These are phyloP conservation scores for Phaenicophaeus curvirostris DNA, from an alignment of 2,797 vertebrate genomes.

Conservation along the genomic window DNA sequence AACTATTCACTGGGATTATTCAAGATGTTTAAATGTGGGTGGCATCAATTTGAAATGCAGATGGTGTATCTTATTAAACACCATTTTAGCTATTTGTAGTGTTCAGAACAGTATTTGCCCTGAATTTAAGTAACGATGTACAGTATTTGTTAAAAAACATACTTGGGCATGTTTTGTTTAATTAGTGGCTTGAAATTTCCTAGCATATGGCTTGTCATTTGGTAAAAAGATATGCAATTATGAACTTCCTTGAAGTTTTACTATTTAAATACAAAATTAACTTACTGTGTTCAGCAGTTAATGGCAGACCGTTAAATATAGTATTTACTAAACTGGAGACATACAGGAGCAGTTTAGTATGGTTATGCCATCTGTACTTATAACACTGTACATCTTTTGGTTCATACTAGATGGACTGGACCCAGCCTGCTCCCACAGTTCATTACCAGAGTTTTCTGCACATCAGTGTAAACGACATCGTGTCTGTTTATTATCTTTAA, in stretches of 20 bases:
- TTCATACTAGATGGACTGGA: background rate
- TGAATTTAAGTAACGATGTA: constrained; percentile 63
- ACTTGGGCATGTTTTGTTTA: constrained; percentile 73
- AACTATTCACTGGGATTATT: constrained; percentile 51
- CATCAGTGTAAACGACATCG: accelerated
- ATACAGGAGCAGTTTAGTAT: background rate
- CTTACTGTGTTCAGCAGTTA: background rate
- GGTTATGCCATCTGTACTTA: background rate
- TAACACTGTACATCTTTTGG: background rate
- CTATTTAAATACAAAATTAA: constrained; percentile 47
- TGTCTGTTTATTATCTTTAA: constrained; percentile 40
- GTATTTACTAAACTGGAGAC: constrained; percentile 50
- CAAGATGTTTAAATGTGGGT: constrained; percentile 45
- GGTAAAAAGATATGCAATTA: constrained; percentile 64
- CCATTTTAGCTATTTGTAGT: constrained; percentile 66
- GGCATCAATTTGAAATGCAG: constrained; percentile 69
- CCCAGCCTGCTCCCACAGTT: background rate
- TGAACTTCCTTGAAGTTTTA: constrained; percentile 69
- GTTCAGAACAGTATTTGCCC: constrained; percentile 60
- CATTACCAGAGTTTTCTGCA: constrained; percentile 26
- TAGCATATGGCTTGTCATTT: constrained; percentile 74
- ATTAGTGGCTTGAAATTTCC: constrained; percentile 71
- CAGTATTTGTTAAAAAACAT: constrained; percentile 73
- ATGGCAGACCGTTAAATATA: constrained; percentile 26
- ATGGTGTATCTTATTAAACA: constrained; percentile 68